phyloP scores from a whole-genome alignment of 2,113 vertebrate genomes.

The Chionis minor region DNA sequence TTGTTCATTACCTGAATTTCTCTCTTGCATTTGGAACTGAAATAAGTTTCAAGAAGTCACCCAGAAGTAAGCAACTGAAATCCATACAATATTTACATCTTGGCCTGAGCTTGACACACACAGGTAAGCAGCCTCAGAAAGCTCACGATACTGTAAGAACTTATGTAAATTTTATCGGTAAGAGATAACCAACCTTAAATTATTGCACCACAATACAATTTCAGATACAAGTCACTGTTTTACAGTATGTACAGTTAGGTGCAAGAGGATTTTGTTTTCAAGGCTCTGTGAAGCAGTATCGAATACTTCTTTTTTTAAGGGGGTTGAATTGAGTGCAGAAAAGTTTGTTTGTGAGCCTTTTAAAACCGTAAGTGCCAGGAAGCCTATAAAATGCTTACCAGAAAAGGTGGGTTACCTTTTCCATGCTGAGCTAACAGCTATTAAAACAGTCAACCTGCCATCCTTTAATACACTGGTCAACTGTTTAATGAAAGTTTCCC shows the following conservation, averaged over 20 bases:
- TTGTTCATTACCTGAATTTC: not conserved
- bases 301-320: not conserved
- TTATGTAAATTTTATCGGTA: not conserved
- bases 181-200: not conserved
- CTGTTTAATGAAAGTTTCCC: not conserved
- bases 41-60: not conserved
- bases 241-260: not conserved
- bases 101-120: not conserved
- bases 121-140: not conserved
- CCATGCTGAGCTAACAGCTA: not conserved
- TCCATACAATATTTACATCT: not conserved
- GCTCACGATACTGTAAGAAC: not conserved
- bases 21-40: not conserved
- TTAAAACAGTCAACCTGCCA: not conserved
- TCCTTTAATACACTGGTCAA: not conserved
- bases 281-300: accelerated
- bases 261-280: not conserved
- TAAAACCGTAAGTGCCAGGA: not conserved
- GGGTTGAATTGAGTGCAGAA: not conserved
- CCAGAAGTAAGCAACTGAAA: not conserved
- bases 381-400: not conserved
- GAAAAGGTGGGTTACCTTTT: not conserved
- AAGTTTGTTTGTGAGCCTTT: not conserved
- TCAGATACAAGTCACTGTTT: not conserved
- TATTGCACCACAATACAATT: not conserved